Percentiles rank a stretch among this genome's conserved stretches.
phyloP scores from a whole-genome alignment of 2,888 invertebrate species.

The Phasia obesa region DNA sequence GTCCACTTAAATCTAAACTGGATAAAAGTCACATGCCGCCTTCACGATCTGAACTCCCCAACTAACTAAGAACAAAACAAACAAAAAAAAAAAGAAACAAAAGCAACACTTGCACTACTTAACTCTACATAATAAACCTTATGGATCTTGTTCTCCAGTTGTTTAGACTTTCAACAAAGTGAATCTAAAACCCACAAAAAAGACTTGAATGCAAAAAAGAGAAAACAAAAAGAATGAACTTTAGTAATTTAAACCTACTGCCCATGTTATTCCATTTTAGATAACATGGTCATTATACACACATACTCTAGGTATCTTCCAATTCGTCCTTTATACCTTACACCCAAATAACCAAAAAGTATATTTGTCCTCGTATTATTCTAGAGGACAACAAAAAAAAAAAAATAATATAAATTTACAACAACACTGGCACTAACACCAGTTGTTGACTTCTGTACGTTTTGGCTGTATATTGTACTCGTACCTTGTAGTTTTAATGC shows the following conservation, averaged over 20 bases:
- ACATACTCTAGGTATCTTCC: neutral
- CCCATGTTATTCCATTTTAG: constrained; percentile 69
- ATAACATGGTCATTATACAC: constrained; percentile 58
- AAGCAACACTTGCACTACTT: constrained; percentile 68
- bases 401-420: constrained; percentile 43
- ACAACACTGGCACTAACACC: constrained; percentile 67
- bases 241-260: constrained; percentile 70
- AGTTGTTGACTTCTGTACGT: constrained; percentile 66
- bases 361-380: constrained; percentile 67
- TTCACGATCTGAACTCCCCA: constrained; percentile 69
- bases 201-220: neutral
- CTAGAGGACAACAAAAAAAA: constrained; percentile 50
- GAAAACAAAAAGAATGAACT: constrained; percentile 40
- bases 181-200: constrained; percentile 39
- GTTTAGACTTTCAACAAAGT: constrained; percentile 60
- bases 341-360: constrained; percentile 57
- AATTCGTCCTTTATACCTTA: constrained; percentile 35
- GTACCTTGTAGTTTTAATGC: constrained; percentile 61
- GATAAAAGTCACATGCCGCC: constrained; percentile 68
- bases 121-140: constrained; percentile 62
- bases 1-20: constrained; percentile 68
- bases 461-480: constrained; percentile 41
- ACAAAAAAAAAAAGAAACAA: constrained; percentile 38
- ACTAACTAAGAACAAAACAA: constrained; percentile 44
- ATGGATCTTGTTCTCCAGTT: constrained; percentile 54